Evolutionary conservation across 2,888 invertebrate species (phyloP), one percentile per base, ranked within the genome.

Genomic region (Tipula confusa): DNA sequence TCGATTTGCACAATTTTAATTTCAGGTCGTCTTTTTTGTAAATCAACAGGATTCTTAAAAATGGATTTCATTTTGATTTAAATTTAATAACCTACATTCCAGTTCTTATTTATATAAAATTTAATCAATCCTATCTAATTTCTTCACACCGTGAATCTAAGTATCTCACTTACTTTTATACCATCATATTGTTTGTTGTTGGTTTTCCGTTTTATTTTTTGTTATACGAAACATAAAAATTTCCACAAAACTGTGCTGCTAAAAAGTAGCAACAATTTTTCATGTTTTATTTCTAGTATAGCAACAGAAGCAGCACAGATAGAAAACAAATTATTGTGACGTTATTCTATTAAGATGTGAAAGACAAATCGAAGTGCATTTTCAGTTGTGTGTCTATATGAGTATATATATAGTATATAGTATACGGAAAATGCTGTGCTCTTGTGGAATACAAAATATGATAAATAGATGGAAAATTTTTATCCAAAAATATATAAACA

Each of bases 401-500:
- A 2, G n/a, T n/a, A 36, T 5, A 36, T 36, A 36, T 7, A 9
- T 36, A 36, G 36, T 5, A 5, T 5, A 31, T 31, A 7, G 31
- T 36, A 36, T 43, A 43, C n/a, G 24, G 11, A 11, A 24, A 24
- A 24, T 64, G 24, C 18, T 64, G 64, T 64, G 64, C 64, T 64
- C 64, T 64, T 64, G 24, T 64, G 64, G 64, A 64, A 64, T 64
- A 64, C 24, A 64, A 64, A 80, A 31, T 80, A 80, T 80, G 80
- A 80, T 29, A 80, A 80, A 80, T 80, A 80, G 80, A 80, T n/a
- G 31, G 31, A 80, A 64, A 64, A 64, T 24, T 64, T 64, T 64
- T 64, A 64, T 64, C 64, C 64, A 64, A 24, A 64, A 64, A 29
- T 29, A 29, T 80, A 79, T 24, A 79, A 79, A 29, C 29, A 79